phyloP scores from a whole-genome alignment of 2,113 vertebrate species.

The Siniperca knerii region DNA sequence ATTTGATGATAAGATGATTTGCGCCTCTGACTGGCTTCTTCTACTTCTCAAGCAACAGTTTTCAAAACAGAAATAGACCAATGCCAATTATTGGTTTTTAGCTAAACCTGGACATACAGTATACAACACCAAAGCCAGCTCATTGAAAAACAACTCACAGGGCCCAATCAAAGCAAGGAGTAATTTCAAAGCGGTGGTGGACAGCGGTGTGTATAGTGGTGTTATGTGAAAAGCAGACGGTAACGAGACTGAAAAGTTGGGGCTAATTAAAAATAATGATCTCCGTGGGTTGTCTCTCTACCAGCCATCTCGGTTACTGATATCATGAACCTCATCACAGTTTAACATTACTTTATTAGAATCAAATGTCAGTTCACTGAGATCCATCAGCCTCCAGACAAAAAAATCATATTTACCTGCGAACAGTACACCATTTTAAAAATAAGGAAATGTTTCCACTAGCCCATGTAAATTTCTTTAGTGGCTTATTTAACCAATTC shows the following conservation, averaged over 20 bases:
- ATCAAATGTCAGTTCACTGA: not conserved
- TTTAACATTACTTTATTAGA: not conserved
- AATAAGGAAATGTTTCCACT: not conserved
- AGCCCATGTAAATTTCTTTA: too few species aligned
- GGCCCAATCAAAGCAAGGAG: not conserved
- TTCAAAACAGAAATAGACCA: not conserved
- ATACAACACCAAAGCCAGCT: not conserved
- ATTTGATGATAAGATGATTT: not conserved
- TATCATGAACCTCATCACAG: not conserved
- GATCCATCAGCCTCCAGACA: not conserved
- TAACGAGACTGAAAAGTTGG: not conserved
- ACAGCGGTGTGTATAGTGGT: not conserved
- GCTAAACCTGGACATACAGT: not conserved
- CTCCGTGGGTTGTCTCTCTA: not conserved
- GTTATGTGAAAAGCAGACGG: not conserved
- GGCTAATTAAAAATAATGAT: constrained; percentile 21
- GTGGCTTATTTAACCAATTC: not conserved
- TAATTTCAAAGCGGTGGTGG: not conserved
- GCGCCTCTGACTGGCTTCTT: not conserved
- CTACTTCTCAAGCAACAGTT: not conserved
- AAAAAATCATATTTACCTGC: not conserved
- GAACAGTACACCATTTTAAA: not conserved
- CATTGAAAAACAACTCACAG: not conserved
- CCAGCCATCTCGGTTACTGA: not conserved
- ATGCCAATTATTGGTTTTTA: not conserved